Evolutionary conservation across 2,888 invertebrate genomes (phyloP), one percentile per base, ranked within the genome.

Genomic region (Andrena camellia): DNA sequence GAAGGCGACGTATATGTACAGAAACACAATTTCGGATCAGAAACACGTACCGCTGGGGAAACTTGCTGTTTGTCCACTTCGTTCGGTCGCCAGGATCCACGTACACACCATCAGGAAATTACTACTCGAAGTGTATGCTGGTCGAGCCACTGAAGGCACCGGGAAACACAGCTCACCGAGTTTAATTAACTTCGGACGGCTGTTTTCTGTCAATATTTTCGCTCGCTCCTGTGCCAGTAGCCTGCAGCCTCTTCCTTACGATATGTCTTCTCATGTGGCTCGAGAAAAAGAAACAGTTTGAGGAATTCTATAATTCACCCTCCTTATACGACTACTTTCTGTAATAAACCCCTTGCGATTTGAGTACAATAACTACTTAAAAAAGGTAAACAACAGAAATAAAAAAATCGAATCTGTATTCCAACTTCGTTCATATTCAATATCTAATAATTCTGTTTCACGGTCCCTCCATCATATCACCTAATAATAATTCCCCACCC

Each of bases 141-240:
- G 71, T 33, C 63, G 80, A 70, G 64, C 64, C 60, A 60, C 78
- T 75, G 71, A 78, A 85, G 86, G 84, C 83, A 81, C 89, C 87
- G 87, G 86, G 90, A 87, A 90, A 90, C 90, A 88, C 81, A 89
- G 89, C 90, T 90, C 90, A 89, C 83, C 90, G 89, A 91, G 91
- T 93, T 93, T 93, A 93, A 93, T 93, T 93, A 93, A 93, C 93
- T 93, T 91, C 86, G 89, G 85, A 87, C 89, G 87, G 86, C 89
- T 92, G 92, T 92, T 93, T 92, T 92, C 90, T 91, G 92, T 93
- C 93, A 93, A 93, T 93, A 93, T 93, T 93, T 93, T 93, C 92
- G 80, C 91, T 91, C 81, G 88, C 87, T 83, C 57, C 86, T 84
- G 78, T 78, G 79, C 77, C 42, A 72, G 75, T 50, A 69, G 70